These are phyloP conservation scores for Tauraco hartlaubi DNA, from an alignment of 2,797 vertebrate genomes.

Conservation along the genomic window DNA sequence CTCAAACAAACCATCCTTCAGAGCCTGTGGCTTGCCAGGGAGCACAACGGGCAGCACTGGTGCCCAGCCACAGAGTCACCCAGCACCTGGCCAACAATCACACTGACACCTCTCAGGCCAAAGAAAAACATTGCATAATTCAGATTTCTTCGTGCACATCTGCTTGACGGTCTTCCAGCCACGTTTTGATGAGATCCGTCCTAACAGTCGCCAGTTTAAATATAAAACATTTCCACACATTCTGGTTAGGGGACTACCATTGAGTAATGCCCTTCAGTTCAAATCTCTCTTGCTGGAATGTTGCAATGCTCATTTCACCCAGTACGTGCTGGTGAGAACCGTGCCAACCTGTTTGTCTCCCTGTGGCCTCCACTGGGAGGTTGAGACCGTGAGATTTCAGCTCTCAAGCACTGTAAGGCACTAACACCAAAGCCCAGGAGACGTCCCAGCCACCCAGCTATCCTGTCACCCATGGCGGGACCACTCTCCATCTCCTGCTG, in stretches of 20 bases:
- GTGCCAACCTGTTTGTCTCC: not conserved
- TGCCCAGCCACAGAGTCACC: not conserved
- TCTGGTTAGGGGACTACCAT: not conserved
- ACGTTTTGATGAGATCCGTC: not conserved
- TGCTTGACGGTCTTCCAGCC: slow-evolving; percentile 46
- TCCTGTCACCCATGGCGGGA: not conserved
- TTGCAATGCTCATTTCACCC: not conserved
- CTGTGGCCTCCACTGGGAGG: not conserved
- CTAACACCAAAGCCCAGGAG: not conserved
- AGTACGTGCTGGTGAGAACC: not conserved
- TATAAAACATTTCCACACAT: not conserved
- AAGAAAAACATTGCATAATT: slow-evolving; percentile 18
- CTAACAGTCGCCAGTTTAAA: slow-evolving; percentile 1
- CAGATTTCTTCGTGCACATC: not conserved
- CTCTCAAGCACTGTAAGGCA: not conserved
- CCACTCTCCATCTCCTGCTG: not conserved
- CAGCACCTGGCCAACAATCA: not conserved
- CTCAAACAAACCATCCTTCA: not conserved
- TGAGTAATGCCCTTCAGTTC: not conserved
- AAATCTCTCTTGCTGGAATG: not conserved
- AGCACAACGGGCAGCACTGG: not conserved
- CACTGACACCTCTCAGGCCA: slow-evolving; percentile 15
- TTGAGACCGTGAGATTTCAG: not conserved
- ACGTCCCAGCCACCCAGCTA: not conserved
- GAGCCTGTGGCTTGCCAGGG: not conserved